phyloP scores from a whole-genome alignment of 2,113 vertebrate genomes.

The Carlito syrichta region DNA sequence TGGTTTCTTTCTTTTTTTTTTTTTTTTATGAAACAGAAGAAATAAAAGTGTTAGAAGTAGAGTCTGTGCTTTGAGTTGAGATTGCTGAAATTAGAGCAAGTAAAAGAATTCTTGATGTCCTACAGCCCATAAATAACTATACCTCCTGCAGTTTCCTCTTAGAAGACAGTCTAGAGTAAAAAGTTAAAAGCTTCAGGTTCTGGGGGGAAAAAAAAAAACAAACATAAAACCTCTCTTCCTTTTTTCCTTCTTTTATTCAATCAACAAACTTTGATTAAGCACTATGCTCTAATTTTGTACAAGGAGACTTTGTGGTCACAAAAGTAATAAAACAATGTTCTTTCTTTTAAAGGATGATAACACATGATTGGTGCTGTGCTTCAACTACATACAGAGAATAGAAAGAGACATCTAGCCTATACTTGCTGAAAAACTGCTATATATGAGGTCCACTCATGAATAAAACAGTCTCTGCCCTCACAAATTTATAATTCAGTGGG shows the following conservation, averaged over 20 bases:
- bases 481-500: not conserved
- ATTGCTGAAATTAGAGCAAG: constrained; percentile 26
- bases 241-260: not conserved
- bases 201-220: too few species aligned
- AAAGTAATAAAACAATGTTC: not conserved
- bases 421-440: not conserved
- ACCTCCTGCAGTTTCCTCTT: not conserved
- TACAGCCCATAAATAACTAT: not conserved
- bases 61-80: not conserved
- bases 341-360: not conserved
- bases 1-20: not conserved
- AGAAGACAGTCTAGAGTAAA: not conserved
- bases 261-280: not conserved
- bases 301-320: not conserved
- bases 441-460: not conserved
- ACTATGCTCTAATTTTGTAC: not conserved
- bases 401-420: not conserved
- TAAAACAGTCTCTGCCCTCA: not conserved
- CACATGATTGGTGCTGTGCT: not conserved
- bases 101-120: constrained; percentile 20
- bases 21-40: not conserved
- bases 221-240: not conserved
- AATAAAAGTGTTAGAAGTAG: not conserved
- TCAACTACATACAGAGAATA: not conserved
- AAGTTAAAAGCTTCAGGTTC: not conserved